Evolutionary conservation across 1,140 invertebrate species (phyloP).

Genomic region (Leucophenga varia): DNA sequence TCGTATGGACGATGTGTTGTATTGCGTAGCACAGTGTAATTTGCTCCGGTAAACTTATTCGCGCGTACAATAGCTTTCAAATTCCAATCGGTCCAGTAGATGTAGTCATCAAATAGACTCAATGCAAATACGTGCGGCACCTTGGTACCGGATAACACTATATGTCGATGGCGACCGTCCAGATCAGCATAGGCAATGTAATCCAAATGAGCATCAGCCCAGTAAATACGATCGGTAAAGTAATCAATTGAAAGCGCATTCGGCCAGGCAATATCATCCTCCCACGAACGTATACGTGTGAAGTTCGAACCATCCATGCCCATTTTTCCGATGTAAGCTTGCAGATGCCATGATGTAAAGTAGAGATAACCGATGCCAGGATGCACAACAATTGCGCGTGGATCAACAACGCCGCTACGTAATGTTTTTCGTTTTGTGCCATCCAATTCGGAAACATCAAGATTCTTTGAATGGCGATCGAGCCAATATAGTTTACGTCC

Average conservation of each 20-base stretch:
- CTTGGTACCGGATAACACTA: slow-evolving; percentile 74
- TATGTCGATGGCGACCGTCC: slow-evolving; percentile 81
- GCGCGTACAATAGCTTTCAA: slow-evolving; percentile 82
- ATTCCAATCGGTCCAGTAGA: slow-evolving; percentile 99
- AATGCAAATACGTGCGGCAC: slow-evolving; percentile 95
- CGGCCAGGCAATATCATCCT: slow-evolving; percentile 96
- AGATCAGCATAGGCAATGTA: slow-evolving; percentile 94
- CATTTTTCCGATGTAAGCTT: slow-evolving; percentile 96
- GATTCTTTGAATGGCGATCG: slow-evolving; percentile 91
- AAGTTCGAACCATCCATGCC: slow-evolving; percentile 96
- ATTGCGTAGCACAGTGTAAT: slow-evolving; percentile 78
- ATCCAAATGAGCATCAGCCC: slow-evolving; percentile 98
- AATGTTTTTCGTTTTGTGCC: slow-evolving; percentile 89
- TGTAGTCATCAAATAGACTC: slow-evolving; percentile 88
- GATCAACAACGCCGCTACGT: slow-evolving; percentile 84
- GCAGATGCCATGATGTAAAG: slow-evolving; percentile 94
- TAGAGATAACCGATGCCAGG: slow-evolving; percentile 93
- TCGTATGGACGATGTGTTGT: slow-evolving; percentile 95
- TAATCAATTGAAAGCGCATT: slow-evolving; percentile 97
- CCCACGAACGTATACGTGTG: slow-evolving; percentile 84
- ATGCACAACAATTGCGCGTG: slow-evolving; percentile 91
- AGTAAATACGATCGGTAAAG: slow-evolving; percentile 92
- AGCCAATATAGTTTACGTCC: slow-evolving; percentile 96
- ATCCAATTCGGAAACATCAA: slow-evolving; percentile 90
- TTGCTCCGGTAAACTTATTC: slow-evolving; percentile 84